A percentile compares a stretch with the other conserved stretches of the same genome.
phyloP scores from a whole-genome alignment of 2,888 invertebrate species.

The Galerucella nymphaeae region DNA sequence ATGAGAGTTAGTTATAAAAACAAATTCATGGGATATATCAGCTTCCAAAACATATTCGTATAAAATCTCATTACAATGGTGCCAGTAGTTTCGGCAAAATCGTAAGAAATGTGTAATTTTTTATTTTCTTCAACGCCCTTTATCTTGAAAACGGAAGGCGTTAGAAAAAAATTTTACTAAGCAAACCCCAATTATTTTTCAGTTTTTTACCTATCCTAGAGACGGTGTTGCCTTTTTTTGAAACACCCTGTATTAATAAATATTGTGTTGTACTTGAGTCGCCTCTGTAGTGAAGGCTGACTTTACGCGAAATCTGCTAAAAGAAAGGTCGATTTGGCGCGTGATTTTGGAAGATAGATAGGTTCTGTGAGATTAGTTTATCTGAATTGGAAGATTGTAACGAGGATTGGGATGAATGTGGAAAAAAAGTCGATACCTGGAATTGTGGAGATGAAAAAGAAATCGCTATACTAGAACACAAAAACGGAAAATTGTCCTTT shows the following conservation, averaged over 20 bases:
- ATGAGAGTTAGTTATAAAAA: no score
- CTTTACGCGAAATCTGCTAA: slow-evolving; percentile 24
- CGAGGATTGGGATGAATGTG: slow-evolving; percentile 2
- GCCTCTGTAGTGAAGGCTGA: slow-evolving; percentile 4
- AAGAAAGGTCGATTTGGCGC: slow-evolving; percentile 33
- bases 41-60: no score
- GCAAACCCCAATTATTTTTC: no score
- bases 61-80: no score
- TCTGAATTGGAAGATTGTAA: slow-evolving; percentile 25
- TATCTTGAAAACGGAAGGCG: no score
- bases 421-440: slow-evolving; percentile 13
- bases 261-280: background rate
- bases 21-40: no score
- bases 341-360: slow-evolving; percentile 31
- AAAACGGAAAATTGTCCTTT: background rate
- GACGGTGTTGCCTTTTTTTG: no score
- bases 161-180: no score
- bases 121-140: no score
- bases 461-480: background rate
- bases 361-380: slow-evolving; percentile 28
- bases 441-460: slow-evolving; percentile 5
- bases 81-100: no score
- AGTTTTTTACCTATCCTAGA: no score
- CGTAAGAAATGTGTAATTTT: no score
- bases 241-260: background rate